Percentiles rank a stretch among this genome's conserved stretches.
Conservation (phyloP, 2,113 vertebrate species). For the Cottus gobio region DNA sequence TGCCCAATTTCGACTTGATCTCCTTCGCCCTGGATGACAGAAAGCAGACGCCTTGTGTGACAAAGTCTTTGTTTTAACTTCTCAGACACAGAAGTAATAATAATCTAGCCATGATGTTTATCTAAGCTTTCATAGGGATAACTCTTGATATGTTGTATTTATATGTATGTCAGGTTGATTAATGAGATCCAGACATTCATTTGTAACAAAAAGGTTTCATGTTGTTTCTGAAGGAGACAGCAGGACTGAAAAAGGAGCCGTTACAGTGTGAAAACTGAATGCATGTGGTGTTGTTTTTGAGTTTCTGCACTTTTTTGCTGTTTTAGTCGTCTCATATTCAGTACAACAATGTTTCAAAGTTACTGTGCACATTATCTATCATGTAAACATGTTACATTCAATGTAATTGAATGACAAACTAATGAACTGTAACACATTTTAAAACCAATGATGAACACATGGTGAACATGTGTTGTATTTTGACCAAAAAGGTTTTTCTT, state of each 20-base stretch:
- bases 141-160: neutral
- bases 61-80: neutral
- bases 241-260: neutral
- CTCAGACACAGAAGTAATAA: neutral
- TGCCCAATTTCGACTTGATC: constrained; percentile 96
- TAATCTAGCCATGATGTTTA: neutral
- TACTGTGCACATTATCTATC: neutral
- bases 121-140: neutral
- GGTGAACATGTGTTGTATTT: neutral
- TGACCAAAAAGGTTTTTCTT: neutral
- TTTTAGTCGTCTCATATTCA: neutral
- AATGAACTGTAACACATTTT: neutral
- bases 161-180: neutral
- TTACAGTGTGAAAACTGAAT: neutral
- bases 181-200: neutral
- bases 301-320: neutral
- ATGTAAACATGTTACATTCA: neutral
- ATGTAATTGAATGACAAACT: neutral
- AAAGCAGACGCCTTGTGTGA: constrained; percentile 14
- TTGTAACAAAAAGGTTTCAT: neutral
- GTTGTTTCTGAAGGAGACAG: neutral
- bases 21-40: constrained; percentile 90
- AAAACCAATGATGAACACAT: neutral
- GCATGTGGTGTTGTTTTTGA: neutral
- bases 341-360: neutral